Percentiles rank a stretch among this genome's conserved stretches.
Evolutionary conservation across 2,888 invertebrate genomes (phyloP).

Genomic region (Charanyca ferruginea): DNA sequence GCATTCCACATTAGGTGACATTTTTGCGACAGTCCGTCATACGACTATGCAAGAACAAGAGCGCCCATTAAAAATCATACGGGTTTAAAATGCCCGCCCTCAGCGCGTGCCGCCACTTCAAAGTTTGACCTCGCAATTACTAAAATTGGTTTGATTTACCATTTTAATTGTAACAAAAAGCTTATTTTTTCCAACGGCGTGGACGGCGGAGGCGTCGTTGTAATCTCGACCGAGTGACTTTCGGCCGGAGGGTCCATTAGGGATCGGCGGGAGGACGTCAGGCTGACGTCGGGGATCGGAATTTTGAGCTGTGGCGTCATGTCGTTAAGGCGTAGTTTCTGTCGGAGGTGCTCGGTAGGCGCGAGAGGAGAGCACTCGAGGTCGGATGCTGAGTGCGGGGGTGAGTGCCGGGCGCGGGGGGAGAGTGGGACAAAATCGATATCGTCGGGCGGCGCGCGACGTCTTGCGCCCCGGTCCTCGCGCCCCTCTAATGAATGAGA

Average conservation of each 20-base stretch:
- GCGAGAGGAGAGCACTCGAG: conserved; percentile 91
- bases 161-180: conserved; percentile 91
- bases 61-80: conserved; percentile 82
- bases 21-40: conserved; percentile 56
- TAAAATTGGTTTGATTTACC: conserved; percentile 91
- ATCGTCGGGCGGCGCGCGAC: conserved; percentile 90
- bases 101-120: conserved; percentile 82
- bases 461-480: conserved; percentile 86
- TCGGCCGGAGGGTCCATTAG: conserved; percentile 88
- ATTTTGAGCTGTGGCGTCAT: conserved; percentile 89
- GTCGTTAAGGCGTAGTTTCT: conserved; percentile 89
- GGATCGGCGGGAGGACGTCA: conserved; percentile 80
- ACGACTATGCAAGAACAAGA: conserved; percentile 68
- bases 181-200: conserved; percentile 87
- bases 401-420: conserved; percentile 79
- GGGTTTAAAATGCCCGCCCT: conserved; percentile 80
- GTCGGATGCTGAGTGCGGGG: conserved; percentile 90
- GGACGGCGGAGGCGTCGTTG: conserved; percentile 81
- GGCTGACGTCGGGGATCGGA: conserved; percentile 74
- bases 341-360: conserved; percentile 89
- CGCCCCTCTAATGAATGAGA: conserved; percentile 90
- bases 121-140: conserved; percentile 90
- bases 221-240: conserved; percentile 90
- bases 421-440: conserved; percentile 90
- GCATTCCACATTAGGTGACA: conserved; percentile 37